A percentile compares a stretch with the other conserved stretches of the same genome.
phyloP scores from a whole-genome alignment of 2,888 invertebrate genomes.

The Cheilosia urbana region DNA sequence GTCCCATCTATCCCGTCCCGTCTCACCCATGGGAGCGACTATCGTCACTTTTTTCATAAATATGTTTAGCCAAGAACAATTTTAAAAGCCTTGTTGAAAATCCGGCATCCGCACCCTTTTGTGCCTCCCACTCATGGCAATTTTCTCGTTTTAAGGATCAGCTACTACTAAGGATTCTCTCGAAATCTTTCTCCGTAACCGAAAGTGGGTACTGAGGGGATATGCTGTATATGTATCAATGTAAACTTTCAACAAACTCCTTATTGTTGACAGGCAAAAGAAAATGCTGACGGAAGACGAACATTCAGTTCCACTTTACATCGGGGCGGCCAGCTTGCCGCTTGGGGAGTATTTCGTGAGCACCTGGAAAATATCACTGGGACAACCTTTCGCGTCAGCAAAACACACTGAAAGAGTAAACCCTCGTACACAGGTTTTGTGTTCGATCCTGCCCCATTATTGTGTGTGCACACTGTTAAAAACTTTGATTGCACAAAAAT shows the following conservation, averaged over 20 bases:
- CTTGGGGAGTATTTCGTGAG: too few species aligned
- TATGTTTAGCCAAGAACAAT: conserved; percentile 22
- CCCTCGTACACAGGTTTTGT: not conserved
- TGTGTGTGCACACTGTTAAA: conserved; percentile 43
- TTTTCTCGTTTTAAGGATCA: not conserved
- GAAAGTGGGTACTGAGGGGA: not conserved
- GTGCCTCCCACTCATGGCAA: not conserved
- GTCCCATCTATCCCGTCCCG: too few species aligned
- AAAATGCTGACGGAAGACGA: conserved; percentile 24
- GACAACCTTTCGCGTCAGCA: not conserved
- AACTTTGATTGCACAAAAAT: conserved; percentile 62
- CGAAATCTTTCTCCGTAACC: not conserved
- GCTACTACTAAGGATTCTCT: not conserved
- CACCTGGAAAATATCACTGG: conserved; percentile 30
- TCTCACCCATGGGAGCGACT: not conserved
- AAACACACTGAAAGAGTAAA: conserved; percentile 8
- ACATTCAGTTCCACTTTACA: not conserved
- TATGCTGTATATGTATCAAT: not conserved
- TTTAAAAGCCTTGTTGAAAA: not conserved
- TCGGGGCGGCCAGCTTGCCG: too few species aligned
- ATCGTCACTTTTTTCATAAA: conserved; percentile 15
- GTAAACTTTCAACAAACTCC: conserved; percentile 31
- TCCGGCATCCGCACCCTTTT: too few species aligned
- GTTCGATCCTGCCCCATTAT: conserved; percentile 26
- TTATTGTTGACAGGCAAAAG: conserved; percentile 44